Evolutionary conservation across 2,888 invertebrate species (phyloP).

Genomic region (Deilephila porcellus): DNA sequence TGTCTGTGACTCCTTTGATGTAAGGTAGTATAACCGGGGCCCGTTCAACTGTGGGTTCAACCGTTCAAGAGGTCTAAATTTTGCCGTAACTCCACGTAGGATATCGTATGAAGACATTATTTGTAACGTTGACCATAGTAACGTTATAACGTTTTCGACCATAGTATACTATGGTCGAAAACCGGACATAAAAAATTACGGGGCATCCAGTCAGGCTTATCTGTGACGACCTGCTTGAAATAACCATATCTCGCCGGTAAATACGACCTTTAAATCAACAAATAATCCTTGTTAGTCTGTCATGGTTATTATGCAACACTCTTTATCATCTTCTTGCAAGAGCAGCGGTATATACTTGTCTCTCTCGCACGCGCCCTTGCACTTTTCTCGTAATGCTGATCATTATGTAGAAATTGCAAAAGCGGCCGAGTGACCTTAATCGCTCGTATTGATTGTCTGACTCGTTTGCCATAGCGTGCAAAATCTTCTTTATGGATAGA

Average conservation of each 20-base stretch:
- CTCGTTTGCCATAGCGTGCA: neutral
- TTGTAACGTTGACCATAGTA: no score
- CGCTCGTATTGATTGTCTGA: constrained; percentile 8
- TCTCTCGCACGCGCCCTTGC: constrained; percentile 3
- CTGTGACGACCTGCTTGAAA: no score
- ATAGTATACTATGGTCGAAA: no score
- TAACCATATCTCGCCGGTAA: neutral
- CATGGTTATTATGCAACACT: neutral
- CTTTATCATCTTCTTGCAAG: neutral
- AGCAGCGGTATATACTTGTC: neutral
- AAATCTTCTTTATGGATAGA: neutral
- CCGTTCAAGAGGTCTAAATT: no score
- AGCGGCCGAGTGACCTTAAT: constrained; percentile 12
- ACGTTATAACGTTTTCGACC: no score
- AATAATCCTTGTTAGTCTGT: neutral
- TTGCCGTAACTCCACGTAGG: no score
- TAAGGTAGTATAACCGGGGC: no score
- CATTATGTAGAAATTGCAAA: constrained; percentile 22
- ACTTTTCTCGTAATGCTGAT: neutral
- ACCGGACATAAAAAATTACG: no score
- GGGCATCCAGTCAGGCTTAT: no score
- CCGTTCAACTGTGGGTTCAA: no score
- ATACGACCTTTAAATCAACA: neutral
- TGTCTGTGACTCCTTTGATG: no score
- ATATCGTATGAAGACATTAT: no score